Evolutionary conservation across 2,888 invertebrate genomes (phyloP).

Genomic region (Synanthedon formicaeformis): DNA sequence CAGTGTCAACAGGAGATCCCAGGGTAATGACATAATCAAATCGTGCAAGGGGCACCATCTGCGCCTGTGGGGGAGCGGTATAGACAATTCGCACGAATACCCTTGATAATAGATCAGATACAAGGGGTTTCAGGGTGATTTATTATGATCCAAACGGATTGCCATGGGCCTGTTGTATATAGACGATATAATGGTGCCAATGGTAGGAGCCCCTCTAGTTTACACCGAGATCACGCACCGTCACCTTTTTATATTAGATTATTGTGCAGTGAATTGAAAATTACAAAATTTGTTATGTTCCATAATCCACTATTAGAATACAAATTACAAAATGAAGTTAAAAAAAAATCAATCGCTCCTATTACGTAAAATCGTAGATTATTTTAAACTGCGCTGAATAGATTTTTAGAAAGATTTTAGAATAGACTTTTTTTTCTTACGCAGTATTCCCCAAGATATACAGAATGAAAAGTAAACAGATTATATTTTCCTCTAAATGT

Average conservation of each 20-base stretch:
- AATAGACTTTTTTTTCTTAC: too few species aligned
- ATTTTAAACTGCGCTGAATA: too few species aligned
- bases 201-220: background rate
- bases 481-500: too few species aligned
- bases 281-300: background rate
- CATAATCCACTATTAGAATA: too few species aligned
- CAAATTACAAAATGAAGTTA: too few species aligned
- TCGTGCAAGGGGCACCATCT: constrained; percentile 37
- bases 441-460: too few species aligned
- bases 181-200: constrained; percentile 22
- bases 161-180: constrained; percentile 29
- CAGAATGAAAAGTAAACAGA: too few species aligned
- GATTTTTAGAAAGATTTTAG: too few species aligned
- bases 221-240: background rate
- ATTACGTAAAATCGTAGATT: too few species aligned
- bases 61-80: constrained; percentile 10
- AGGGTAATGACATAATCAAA: constrained; percentile 53
- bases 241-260: background rate
- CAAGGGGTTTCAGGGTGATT: constrained; percentile 42
- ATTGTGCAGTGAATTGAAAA: background rate
- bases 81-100: constrained; percentile 40
- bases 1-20: constrained; percentile 22
- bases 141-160: constrained; percentile 61
- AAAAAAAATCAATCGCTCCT: too few species aligned
- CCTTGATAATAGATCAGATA: constrained; percentile 43